Evolutionary conservation across 2,797 vertebrate genomes (phyloP).

Genomic region (Orientallactaga sibirica): DNA sequence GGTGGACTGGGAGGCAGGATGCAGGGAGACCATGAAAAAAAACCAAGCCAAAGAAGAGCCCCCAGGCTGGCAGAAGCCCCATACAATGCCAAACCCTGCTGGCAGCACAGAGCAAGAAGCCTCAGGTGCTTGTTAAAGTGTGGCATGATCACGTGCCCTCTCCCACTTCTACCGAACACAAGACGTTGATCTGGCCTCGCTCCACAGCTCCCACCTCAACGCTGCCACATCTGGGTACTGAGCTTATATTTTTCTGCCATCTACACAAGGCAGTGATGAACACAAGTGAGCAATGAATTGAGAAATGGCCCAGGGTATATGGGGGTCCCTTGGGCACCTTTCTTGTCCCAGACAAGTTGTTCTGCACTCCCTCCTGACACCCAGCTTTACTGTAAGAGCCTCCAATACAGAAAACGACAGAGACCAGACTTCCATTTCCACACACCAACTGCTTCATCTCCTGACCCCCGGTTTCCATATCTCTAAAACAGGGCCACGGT

Average conservation of each 20-base stretch:
- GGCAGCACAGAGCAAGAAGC: neutral
- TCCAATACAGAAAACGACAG: neutral
- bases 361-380: neutral
- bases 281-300: neutral
- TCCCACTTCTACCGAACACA: neutral
- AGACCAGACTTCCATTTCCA: neutral
- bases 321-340: neutral
- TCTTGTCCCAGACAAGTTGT: neutral
- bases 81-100: neutral
- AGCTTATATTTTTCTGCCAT: neutral
- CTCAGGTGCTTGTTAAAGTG: neutral
- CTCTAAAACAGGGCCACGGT: neutral
- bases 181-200: rapidly evolving
- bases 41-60: neutral
- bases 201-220: neutral
- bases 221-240: neutral
- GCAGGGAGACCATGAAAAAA: neutral
- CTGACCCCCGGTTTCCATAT: neutral
- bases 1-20: neutral
- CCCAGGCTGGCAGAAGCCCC: neutral
- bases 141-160: neutral
- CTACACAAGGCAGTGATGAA: rapidly evolving
- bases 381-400: too few relatives aligned
- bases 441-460: neutral
- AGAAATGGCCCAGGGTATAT: rapidly evolving